Percentiles rank a stretch among this genome's conserved stretches.
These are phyloP conservation scores for Mastigias papua DNA, from an alignment of 30 jellyfish, hydroid and myxozoan genomes.

Conservation along the genomic window DNA sequence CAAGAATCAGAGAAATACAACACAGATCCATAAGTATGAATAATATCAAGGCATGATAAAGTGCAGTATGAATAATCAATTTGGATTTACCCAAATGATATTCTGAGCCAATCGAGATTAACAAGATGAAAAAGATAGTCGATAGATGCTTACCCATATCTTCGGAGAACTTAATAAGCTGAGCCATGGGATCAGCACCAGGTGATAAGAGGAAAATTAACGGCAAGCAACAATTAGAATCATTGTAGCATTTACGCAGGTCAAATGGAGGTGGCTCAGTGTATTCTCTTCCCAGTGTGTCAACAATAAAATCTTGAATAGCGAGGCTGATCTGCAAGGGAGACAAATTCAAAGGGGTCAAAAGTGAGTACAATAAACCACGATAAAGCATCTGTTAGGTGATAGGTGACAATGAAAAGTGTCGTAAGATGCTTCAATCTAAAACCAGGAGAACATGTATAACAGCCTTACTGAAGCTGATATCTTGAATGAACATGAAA, in stretches of 20 bases:
- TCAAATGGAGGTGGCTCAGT: slow-evolving; percentile 77
- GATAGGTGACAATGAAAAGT: too few relatives aligned
- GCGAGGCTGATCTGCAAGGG: slow-evolving; percentile 70
- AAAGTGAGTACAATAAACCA: too few relatives aligned
- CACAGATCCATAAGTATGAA: too few relatives aligned
- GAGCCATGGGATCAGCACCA: slow-evolving; percentile 88
- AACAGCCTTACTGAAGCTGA: too few relatives aligned
- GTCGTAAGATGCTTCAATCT: too few relatives aligned
- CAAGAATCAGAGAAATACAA: too few relatives aligned
- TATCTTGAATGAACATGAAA: too few relatives aligned
- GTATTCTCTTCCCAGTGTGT: slow-evolving; percentile 66
- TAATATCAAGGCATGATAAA: too few relatives aligned
- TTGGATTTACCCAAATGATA: too few relatives aligned
- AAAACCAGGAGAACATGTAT: too few relatives aligned
- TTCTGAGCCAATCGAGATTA: neutral
- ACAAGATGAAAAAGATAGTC: neutral
- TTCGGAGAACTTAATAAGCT: slow-evolving; percentile 70
- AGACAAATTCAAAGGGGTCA: neutral
- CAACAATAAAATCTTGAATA: slow-evolving; percentile 71
- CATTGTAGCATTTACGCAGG: slow-evolving; percentile 62
- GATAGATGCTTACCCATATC: slow-evolving; percentile 54
- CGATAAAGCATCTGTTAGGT: too few relatives aligned
- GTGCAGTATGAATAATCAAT: too few relatives aligned
- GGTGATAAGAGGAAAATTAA: slow-evolving; percentile 68
- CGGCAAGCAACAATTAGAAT: slow-evolving; percentile 74